Conservation (phyloP, 2,888 invertebrate species). For the Habroteleia sp. region DNA sequence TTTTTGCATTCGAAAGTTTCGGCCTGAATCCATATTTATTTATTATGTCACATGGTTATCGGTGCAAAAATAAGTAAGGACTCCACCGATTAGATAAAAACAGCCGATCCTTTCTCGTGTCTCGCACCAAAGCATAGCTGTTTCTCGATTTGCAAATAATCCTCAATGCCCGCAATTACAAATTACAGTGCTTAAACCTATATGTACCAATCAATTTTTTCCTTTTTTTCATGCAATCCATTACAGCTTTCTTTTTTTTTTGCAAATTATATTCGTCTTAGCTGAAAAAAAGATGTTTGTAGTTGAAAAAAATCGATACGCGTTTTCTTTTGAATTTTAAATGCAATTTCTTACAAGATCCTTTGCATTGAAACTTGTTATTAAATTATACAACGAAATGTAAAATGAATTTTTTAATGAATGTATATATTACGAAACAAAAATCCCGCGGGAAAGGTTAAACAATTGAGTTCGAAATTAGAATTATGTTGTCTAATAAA, state of each 20-base stretch:
- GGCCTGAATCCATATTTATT: constrained; percentile 30
- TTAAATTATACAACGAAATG: too few relatives aligned
- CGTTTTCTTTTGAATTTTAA: too few relatives aligned
- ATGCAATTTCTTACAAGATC: too few relatives aligned
- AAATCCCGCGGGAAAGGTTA: too few relatives aligned
- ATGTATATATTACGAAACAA: too few relatives aligned
- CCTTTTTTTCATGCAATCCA: not conserved
- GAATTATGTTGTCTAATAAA: constrained; percentile 3
- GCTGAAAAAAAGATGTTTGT: too few relatives aligned
- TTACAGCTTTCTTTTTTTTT: too few relatives aligned
- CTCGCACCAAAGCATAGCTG: constrained; percentile 10
- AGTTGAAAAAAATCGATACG: too few relatives aligned
- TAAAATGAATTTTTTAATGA: too few relatives aligned
- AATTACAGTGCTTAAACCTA: constrained; percentile 15
- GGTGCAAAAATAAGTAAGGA: constrained; percentile 28
- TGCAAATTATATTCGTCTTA: too few relatives aligned
- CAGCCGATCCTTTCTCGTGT: constrained; percentile 13
- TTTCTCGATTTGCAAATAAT: constrained; percentile 30
- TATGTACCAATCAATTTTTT: constrained; percentile 13
- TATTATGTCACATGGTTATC: constrained; percentile 32
- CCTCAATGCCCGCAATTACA: constrained; percentile 37
- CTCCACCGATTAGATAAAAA: constrained; percentile 40
- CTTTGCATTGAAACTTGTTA: too few relatives aligned
- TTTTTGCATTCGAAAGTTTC: constrained; percentile 34
- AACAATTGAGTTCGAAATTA: not conserved